Percentiles rank a stretch among this genome's conserved stretches.
These are phyloP conservation scores for Ibidorhyncha struthersii DNA, from an alignment of 2,113 vertebrate species.

Conservation along the genomic window DNA sequence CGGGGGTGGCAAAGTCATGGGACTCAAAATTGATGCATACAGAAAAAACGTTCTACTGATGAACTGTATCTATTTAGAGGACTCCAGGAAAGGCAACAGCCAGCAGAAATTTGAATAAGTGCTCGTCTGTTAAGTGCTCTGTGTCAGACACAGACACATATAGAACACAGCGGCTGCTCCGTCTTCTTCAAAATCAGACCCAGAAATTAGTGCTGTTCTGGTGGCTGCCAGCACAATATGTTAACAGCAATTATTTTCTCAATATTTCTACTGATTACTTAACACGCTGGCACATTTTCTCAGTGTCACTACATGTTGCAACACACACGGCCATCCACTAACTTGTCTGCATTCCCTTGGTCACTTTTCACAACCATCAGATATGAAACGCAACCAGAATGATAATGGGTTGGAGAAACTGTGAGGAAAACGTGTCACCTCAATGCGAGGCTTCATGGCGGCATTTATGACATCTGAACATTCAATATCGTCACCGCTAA, in stretches of 20 bases:
- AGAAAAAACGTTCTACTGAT: not conserved
- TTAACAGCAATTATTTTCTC: slow-evolving; percentile 56
- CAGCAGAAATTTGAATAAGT: slow-evolving; percentile 48
- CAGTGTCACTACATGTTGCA: slow-evolving; percentile 24
- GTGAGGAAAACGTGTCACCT: not conserved
- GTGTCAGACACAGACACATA: slow-evolving; percentile 40
- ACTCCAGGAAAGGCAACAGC: slow-evolving; percentile 41
- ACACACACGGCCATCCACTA: slow-evolving; percentile 12
- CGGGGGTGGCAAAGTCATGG: not conserved
- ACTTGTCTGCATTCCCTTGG: slow-evolving; percentile 28
- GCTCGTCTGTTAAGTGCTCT: not conserved
- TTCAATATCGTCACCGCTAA: not conserved
- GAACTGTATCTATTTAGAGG: slow-evolving; percentile 30
- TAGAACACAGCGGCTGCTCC: slow-evolving; percentile 36
- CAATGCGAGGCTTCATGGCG: not conserved
- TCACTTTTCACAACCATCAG: slow-evolving; percentile 21
- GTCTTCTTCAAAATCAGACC: slow-evolving; percentile 28
- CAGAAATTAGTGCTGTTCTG: slow-evolving; percentile 31
- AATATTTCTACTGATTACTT: slow-evolving; percentile 58
- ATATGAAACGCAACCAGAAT: not conserved
- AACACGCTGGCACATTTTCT: slow-evolving; percentile 34
- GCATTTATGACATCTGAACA: not conserved
- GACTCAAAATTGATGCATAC: not conserved
- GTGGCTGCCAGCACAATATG: slow-evolving; percentile 43
- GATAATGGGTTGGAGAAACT: not conserved